These are phyloP conservation scores for Drosophila sulfurigaster DNA, from an alignment of 1,140 invertebrate species.

Conservation along the genomic window DNA sequence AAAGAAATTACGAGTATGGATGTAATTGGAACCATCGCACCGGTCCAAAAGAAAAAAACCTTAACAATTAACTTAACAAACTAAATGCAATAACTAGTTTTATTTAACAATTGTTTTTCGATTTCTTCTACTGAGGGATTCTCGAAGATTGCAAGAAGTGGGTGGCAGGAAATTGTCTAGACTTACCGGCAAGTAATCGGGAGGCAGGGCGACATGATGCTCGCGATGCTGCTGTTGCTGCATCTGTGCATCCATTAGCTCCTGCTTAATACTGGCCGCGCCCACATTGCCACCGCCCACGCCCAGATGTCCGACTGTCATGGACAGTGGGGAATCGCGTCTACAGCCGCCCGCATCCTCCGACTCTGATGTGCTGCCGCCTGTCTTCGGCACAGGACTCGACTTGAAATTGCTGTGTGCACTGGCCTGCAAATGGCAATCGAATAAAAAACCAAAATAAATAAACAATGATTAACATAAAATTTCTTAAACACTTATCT, in stretches of 20 bases:
- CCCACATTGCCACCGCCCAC: constrained; percentile 79
- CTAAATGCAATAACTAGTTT: constrained; percentile 52
- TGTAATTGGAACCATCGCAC: constrained; percentile 84
- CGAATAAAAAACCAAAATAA: neutral
- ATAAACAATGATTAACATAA: constrained; percentile 1
- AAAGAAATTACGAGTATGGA: constrained; percentile 24
- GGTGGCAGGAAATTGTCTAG: neutral
- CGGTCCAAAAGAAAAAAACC: constrained; percentile 85
- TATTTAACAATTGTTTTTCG: neutral
- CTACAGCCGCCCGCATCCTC: constrained; percentile 86
- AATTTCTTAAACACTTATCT: no score
- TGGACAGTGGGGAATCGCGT: constrained; percentile 85
- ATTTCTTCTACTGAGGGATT: neutral
- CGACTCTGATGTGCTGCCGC: constrained; percentile 87
- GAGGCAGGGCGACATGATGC: constrained; percentile 76
- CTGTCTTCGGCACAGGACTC: constrained; percentile 88
- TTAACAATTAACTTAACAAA: constrained; percentile 80
- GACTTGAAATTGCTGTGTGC: constrained; percentile 88
- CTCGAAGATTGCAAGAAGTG: neutral
- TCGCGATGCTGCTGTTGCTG: constrained; percentile 81
- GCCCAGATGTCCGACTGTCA: constrained; percentile 74
- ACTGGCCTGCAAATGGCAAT: constrained; percentile 85
- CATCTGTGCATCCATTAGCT: constrained; percentile 85
- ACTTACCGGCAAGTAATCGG: constrained; percentile 85
- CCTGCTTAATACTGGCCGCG: constrained; percentile 87